Percentiles rank a stretch among this genome's conserved stretches.
These are phyloP conservation scores for Zygothrica quintamaculata DNA, from an alignment of 2,888 invertebrate genomes.

Conservation along the genomic window DNA sequence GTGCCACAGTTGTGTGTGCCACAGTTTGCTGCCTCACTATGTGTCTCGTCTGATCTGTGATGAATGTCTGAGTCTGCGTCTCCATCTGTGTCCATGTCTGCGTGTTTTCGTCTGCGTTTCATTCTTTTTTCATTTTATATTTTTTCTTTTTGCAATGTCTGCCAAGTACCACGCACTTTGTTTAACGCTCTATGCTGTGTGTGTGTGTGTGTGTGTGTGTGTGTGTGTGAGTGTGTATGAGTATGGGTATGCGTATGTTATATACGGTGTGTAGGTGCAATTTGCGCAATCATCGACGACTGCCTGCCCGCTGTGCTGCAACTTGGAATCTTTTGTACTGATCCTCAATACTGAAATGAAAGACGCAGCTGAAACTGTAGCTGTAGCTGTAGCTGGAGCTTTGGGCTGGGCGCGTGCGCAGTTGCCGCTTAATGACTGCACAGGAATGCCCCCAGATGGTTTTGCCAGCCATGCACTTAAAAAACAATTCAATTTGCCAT, in stretches of 20 bases:
- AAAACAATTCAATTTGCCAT: conserved; percentile 78
- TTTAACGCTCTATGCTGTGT: conserved; percentile 24
- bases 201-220: conserved; percentile 15
- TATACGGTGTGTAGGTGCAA: conserved; percentile 72
- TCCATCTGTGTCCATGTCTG: conserved; percentile 24
- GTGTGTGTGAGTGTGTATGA: conserved; percentile 12
- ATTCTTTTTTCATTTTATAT: too few species aligned
- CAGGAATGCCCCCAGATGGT: conserved; percentile 63
- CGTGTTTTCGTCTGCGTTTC: conserved; percentile 26
- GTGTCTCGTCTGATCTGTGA: conserved; percentile 69
- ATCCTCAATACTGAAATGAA: conserved; percentile 9
- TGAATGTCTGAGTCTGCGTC: conserved; percentile 60
- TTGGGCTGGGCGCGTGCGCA: conserved; percentile 70
- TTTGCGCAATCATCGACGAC: conserved; percentile 76
- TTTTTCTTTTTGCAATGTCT: conserved; percentile 50
- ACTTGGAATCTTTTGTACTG: conserved; percentile 10
- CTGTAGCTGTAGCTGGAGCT: not conserved
- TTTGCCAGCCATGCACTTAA: conserved; percentile 61
- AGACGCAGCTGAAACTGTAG: not conserved
- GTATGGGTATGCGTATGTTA: conserved; percentile 17
- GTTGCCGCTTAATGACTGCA: conserved; percentile 66
- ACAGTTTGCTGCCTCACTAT: conserved; percentile 10
- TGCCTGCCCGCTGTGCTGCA: conserved; percentile 16
- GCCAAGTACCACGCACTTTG: conserved; percentile 77
- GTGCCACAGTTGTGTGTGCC: conserved; percentile 31